Base-by-base conservation (phyloP, 2,797 vertebrate species). In the Clamator glandarius region DNA sequence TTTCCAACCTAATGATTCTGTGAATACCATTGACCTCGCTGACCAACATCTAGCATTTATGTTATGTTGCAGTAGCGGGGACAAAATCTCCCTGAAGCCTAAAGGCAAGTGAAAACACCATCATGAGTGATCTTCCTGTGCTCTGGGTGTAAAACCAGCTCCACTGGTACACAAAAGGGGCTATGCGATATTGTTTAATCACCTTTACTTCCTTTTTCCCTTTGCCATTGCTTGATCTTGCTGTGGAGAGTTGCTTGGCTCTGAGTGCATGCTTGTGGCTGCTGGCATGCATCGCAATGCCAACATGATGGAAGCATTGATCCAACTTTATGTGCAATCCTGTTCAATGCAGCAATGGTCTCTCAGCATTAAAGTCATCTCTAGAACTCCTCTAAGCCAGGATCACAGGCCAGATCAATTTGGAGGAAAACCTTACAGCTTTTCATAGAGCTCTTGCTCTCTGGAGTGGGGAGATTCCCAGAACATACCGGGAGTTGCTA, bases 331-430 rank as follows among this genome's bases (percentile, higher is more conserved):
- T 70, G 44, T 3, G 0, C 64, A 50, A 77, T 84, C 78, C 54
- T n/a, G 50, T 10, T 55, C 31, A 44, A 33, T 4, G 7, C 8
- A 8, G 75, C 3, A 0, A 5, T 6, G 59, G 9, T 59, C 62
- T 89, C 64, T 57, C 80, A 69, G 75, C 1, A 0, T 17, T 42
- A n/a, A 61, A 52, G 29, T 44, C 33, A 9, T 77, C 67, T 70
- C 78, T 42, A 42, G 81, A 67, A 29, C 84, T 93, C 20, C 42
- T 55, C 48, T 93, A 84, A 89, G 66, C 66, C 73, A 36, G 62
- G 87, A 92, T 91, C 91, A 74, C 58, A 89, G 82, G 41, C 54
- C 44, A 62, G 26, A 58, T n/a, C 80, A 84, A 87, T 70, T 1
- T 21, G 35, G 48, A 76, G 20, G 31, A 74, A 90, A 95, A 74